These are phyloP conservation scores for Acrobasis repandana DNA, from an alignment of 2,888 invertebrate genomes.

Conservation along the genomic window DNA sequence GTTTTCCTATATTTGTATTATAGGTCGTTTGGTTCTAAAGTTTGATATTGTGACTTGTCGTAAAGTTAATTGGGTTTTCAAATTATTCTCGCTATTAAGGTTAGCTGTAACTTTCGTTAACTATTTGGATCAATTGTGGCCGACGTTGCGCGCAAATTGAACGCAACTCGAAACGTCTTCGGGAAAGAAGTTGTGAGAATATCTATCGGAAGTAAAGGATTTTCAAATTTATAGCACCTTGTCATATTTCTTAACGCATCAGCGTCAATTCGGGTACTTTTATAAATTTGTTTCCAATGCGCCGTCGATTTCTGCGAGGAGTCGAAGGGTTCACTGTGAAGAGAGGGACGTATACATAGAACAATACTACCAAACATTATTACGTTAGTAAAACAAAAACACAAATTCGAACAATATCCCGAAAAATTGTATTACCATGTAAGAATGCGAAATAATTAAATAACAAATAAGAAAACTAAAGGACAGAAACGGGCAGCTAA, in stretches of 20 bases:
- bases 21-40: slow-evolving; percentile 55
- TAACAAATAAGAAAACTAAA: too few relatives aligned
- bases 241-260: slow-evolving; percentile 20
- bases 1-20: slow-evolving; percentile 51
- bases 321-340: neutral
- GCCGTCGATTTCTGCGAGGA: neutral
- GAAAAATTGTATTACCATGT: neutral
- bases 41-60: slow-evolving; percentile 71
- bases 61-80: slow-evolving; percentile 54
- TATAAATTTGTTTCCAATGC: slow-evolving; percentile 14
- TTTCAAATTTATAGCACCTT: slow-evolving; percentile 21
- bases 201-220: slow-evolving; percentile 18
- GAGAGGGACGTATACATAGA: neutral
- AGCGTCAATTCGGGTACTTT: slow-evolving; percentile 21
- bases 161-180: slow-evolving; percentile 8
- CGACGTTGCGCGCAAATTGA: slow-evolving; percentile 2
- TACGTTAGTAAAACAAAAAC: neutral
- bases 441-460: too few relatives aligned
- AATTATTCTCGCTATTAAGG: slow-evolving; percentile 58
- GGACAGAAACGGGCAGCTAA: too few relatives aligned
- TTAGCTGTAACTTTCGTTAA: slow-evolving; percentile 41
- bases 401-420: neutral
- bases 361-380: neutral
- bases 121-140: slow-evolving; percentile 20
- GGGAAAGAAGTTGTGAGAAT: slow-evolving; percentile 21